Conservation (phyloP, 92 coral and sea anemone genomes). For the Montipora capitata region DNA sequence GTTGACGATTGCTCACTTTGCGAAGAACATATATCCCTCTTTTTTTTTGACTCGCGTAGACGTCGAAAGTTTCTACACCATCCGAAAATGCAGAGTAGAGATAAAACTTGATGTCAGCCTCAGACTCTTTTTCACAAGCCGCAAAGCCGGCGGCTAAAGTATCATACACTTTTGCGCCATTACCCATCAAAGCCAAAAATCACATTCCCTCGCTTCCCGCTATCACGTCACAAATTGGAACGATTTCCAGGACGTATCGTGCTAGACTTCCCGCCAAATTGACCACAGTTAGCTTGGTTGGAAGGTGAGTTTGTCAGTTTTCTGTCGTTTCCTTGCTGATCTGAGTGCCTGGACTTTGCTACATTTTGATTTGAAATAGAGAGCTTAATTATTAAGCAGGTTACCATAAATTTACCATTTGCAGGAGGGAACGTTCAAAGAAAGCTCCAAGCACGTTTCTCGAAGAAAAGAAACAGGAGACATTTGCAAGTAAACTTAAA, state of each 20-base stretch:
- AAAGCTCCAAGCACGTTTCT: constrained; percentile 46
- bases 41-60: background rate
- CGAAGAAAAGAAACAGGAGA: constrained; percentile 49
- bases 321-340: background rate
- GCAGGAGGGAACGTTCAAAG: constrained; percentile 45
- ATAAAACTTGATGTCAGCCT: constrained; percentile 58
- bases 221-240: constrained; percentile 35
- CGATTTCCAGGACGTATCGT: constrained; percentile 40
- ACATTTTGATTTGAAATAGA: no score
- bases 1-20: constrained; percentile 12
- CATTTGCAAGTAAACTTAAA: constrained; percentile 51
- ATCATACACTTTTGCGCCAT: constrained; percentile 61
- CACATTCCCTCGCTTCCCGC: constrained; percentile 57
- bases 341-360: no score
- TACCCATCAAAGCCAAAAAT: constrained; percentile 15
- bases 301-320: constrained; percentile 66
- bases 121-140: constrained; percentile 15
- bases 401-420: constrained; percentile 8
- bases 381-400: no score
- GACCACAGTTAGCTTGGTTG: constrained; percentile 83
- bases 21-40: background rate
- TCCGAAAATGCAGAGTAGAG: constrained; percentile 17
- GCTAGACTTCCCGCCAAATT: constrained; percentile 71
- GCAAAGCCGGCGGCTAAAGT: constrained; percentile 54
- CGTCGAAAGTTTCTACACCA: background rate